phyloP scores from a whole-genome alignment of 2,888 invertebrate genomes.

The Dynastes tityus region DNA sequence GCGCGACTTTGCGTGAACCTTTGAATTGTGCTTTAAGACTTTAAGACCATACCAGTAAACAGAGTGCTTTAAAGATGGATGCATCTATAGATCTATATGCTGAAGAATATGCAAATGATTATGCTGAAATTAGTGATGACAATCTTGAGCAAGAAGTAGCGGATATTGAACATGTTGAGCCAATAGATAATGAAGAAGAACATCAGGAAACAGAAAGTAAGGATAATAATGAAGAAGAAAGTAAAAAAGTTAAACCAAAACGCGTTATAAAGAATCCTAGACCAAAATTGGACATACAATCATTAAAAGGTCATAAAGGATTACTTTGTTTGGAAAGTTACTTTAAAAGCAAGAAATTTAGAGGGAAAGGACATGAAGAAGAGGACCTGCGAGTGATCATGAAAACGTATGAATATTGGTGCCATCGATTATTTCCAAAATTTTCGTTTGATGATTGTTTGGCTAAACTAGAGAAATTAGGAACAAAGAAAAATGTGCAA shows the following conservation, averaged over 20 bases:
- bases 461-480: slow-evolving; percentile 85
- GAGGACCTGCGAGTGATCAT: slow-evolving; percentile 87
- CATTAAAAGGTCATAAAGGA: slow-evolving; percentile 85
- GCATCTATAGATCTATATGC: slow-evolving; percentile 56
- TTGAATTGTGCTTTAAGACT: background rate
- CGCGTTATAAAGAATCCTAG: slow-evolving; percentile 78
- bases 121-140: slow-evolving; percentile 46
- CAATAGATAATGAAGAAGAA: slow-evolving; percentile 65
- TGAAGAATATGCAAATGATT: slow-evolving; percentile 48
- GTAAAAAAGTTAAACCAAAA: slow-evolving; percentile 72
- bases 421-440: slow-evolving; percentile 92
- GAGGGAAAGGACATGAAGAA: slow-evolving; percentile 84
- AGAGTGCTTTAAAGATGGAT: slow-evolving; percentile 53
- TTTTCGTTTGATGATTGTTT: slow-evolving; percentile 91
- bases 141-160: slow-evolving; percentile 29
- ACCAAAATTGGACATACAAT: slow-evolving; percentile 79
- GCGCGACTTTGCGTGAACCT: slow-evolving; percentile 22
- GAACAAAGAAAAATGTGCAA: slow-evolving; percentile 85
- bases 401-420: slow-evolving; percentile 93
- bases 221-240: slow-evolving; percentile 65
- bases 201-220: slow-evolving; percentile 66
- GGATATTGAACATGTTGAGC: slow-evolving; percentile 63
- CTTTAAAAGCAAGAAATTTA: slow-evolving; percentile 87
- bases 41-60: background rate
- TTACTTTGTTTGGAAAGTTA: slow-evolving; percentile 85